phyloP scores from a whole-genome alignment of 1,140 invertebrate genomes.

The Liolophura sinensis region DNA sequence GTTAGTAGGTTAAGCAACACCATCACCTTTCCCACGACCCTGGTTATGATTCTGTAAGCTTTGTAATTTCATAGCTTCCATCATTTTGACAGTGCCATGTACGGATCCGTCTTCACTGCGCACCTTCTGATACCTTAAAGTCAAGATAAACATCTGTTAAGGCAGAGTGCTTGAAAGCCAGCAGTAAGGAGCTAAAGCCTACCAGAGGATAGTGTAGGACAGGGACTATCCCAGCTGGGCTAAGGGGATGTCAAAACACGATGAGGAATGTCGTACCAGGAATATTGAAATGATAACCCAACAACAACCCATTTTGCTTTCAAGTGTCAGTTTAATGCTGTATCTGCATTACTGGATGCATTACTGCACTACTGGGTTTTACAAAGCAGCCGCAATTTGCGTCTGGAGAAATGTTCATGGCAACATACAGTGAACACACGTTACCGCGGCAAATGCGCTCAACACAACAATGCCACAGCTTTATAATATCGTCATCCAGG shows the following conservation, averaged over 20 bases:
- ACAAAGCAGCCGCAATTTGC: too few relatives aligned
- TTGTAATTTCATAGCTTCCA: conserved; percentile 66
- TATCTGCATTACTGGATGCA: too few relatives aligned
- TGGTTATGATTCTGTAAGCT: conserved; percentile 38
- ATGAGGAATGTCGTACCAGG: neutral
- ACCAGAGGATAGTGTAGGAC: conserved; percentile 1
- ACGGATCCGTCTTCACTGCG: conserved; percentile 77
- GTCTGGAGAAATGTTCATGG: too few relatives aligned
- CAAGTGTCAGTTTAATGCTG: too few relatives aligned
- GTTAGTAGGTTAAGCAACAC: conserved; percentile 9
- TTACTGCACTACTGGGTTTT: too few relatives aligned
- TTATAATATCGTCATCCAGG: too few relatives aligned
- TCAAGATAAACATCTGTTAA: conserved; percentile 7
- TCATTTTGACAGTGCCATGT: conserved; percentile 71
- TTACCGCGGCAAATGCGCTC: too few relatives aligned
- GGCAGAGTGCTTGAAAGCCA: neutral
- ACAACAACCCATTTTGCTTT: neutral
- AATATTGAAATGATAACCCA: conserved; percentile 1
- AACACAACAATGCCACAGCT: too few relatives aligned
- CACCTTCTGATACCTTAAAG: conserved; percentile 77
- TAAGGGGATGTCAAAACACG: conserved; percentile 1
- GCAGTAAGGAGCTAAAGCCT: conserved; percentile 1
- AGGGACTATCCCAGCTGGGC: neutral
- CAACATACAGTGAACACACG: too few relatives aligned
- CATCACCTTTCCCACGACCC: conserved; percentile 42